Evolutionary conservation across 2,797 vertebrate genomes (phyloP), one percentile per base, ranked within the genome.

Genomic region (Anguilla pacifica): DNA sequence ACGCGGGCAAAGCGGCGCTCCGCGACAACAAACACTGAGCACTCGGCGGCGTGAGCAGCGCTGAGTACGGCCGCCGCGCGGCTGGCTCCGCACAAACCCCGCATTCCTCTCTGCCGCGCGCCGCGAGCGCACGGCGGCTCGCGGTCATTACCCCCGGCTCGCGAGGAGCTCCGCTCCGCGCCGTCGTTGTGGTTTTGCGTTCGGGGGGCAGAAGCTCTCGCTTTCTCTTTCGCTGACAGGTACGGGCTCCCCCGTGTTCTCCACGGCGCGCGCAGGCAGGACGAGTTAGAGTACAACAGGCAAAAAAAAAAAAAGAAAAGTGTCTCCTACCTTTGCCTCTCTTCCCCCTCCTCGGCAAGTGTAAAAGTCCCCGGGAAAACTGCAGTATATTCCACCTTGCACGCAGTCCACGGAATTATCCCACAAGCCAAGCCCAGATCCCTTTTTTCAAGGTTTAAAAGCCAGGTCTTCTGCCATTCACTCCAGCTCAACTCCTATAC

Each of bases 361-460:
- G 79, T 57, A n/a, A 49, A 89, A 77, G 35, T 82, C 35, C 55
- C 87, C 83, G 35, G 72, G 25, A 11, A 92, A 86, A 90, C 91
- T 91, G 87, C 86, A n/a, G 64, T 92, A 94, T 94, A 95, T 93
- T 96, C 95, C 95, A 93, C 93, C 91, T 93, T 90, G 57, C 13
- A 46, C 61, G 90, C 91, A 85, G 85, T 89, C 85, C 86, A 83
- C 51, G 7, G 90, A 87, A 91, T 93, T 91, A 93, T 95, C 94
- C 93, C 91, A 93, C 92, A 92, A 91, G 93, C 91, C 91, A 93
- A 93, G 91, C 94, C 90, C 90, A 64, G 89, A 91, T 93, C 84
- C 85, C 89, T 88, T 77, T 88, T 93, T 82, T 92, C 87, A 92
- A 92, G 92, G 92, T 89, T 89, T 87, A 91, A 94, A 93, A 64